Evolutionary conservation across 1,140 invertebrate species (phyloP).

Genomic region (Aphaenogaster ashmeadi): DNA sequence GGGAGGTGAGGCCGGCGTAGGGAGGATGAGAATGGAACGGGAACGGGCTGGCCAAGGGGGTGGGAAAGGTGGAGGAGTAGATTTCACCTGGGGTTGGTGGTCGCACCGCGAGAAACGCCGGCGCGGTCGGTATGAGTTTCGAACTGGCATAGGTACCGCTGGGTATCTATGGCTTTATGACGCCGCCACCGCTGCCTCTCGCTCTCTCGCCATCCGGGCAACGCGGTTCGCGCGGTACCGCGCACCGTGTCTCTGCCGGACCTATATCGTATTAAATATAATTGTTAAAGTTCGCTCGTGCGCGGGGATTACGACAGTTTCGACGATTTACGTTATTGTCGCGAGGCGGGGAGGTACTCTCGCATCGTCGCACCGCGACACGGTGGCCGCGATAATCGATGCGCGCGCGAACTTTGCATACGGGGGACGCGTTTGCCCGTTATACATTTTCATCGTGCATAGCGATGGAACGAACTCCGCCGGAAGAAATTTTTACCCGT

Average conservation of each 20-base stretch:
- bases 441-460: constrained; percentile 5
- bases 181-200: constrained; percentile 3
- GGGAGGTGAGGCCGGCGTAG: constrained; percentile 67
- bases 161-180: constrained; percentile 81
- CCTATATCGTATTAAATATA: constrained; percentile 85
- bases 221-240: neutral
- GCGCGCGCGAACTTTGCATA: constrained; percentile 43
- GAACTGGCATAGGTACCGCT: constrained; percentile 77
- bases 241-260: constrained; percentile 54
- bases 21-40: constrained; percentile 71
- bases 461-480: neutral
- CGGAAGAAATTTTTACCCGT: constrained; percentile 16
- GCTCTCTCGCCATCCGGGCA: constrained; percentile 3
- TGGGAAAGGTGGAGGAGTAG: constrained; percentile 74
- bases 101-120: constrained; percentile 67
- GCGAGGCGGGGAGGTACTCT: constrained; percentile 49
- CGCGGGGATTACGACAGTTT: constrained; percentile 80
- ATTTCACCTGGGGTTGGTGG: constrained; percentile 83
- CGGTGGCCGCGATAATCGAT: constrained; percentile 48
- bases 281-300: constrained; percentile 85
- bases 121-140: constrained; percentile 75
- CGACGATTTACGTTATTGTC: constrained; percentile 82
- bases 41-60: constrained; percentile 51
- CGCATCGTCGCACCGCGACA: constrained; percentile 8
- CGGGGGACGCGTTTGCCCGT: neutral